Evolutionary conservation across 2,888 invertebrate species (phyloP).

Genomic region (Theretra japonica): DNA sequence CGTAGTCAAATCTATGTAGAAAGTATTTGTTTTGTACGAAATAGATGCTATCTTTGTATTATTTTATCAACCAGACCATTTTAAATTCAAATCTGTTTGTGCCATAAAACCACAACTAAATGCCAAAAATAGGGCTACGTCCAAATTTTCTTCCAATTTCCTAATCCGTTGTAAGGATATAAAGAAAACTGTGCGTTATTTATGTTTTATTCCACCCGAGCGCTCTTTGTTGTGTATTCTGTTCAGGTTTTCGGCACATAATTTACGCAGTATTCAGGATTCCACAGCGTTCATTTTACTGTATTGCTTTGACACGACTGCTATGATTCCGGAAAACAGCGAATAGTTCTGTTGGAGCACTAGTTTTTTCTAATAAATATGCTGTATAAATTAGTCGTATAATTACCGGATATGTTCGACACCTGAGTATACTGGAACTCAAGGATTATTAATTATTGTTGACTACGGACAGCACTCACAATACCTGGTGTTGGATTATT

Average conservation of each 20-base stretch:
- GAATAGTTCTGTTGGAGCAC: not conserved
- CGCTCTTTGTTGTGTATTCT: conserved; percentile 44
- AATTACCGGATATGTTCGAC: too few species aligned
- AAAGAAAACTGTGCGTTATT: conserved; percentile 33
- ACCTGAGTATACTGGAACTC: too few species aligned
- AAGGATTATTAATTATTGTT: too few species aligned
- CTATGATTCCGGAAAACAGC: not conserved
- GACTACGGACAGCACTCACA: too few species aligned
- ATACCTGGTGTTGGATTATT: too few species aligned
- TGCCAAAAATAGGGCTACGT: not conserved
- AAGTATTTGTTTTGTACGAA: too few species aligned
- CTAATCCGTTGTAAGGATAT: conserved; percentile 34
- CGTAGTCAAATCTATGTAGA: too few species aligned
- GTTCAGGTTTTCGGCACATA: conserved; percentile 36
- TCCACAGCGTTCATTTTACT: conserved; percentile 35
- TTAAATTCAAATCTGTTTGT: not conserved
- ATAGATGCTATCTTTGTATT: too few species aligned
- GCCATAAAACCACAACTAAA: not conserved
- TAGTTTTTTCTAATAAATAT: not conserved
- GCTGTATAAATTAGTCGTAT: too few species aligned
- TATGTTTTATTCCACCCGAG: conserved; percentile 36
- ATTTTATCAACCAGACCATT: too few species aligned
- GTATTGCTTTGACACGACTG: conserved; percentile 1
- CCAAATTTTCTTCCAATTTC: conserved; percentile 16
- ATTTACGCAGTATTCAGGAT: conserved; percentile 45